A percentile compares a stretch with the other conserved stretches of the same genome.
phyloP scores from a whole-genome alignment of 2,113 vertebrate genomes.

The Suricata suricatta region DNA sequence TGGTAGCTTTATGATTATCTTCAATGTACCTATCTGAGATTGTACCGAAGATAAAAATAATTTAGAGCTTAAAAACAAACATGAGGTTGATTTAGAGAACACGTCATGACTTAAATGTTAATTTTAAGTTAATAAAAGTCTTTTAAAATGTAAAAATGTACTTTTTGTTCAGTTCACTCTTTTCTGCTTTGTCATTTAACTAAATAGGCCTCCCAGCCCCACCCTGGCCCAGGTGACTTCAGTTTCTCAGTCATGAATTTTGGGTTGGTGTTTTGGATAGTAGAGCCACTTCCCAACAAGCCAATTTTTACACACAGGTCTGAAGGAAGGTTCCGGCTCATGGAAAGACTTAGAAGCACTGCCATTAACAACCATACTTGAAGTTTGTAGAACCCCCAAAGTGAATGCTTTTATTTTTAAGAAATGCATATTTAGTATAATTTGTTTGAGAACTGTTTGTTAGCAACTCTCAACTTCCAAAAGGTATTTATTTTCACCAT shows the following conservation, averaged over 20 bases:
- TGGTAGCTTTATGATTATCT: not conserved
- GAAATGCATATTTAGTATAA: not conserved
- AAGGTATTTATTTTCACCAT: not conserved
- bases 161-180: not conserved
- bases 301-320: not conserved
- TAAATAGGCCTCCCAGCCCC: not conserved
- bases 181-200: not conserved
- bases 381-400: constrained; percentile 3
- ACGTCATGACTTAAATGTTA: constrained; percentile 23
- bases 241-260: not conserved
- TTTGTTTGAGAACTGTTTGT: constrained; percentile 24
- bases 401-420: constrained; percentile 29
- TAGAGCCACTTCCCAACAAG: not conserved
- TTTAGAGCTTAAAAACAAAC: not conserved
- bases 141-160: not conserved
- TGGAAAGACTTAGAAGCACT: not conserved
- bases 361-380: not conserved
- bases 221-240: not conserved
- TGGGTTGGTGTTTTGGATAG: not conserved
- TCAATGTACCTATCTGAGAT: not conserved
- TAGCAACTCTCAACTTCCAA: not conserved
- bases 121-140: constrained; percentile 8
- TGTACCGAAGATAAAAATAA: constrained; percentile 10
- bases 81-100: not conserved
- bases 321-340: not conserved